phyloP scores from a whole-genome alignment of 2,888 invertebrate species.

The Pachymerium ferrugineum region DNA sequence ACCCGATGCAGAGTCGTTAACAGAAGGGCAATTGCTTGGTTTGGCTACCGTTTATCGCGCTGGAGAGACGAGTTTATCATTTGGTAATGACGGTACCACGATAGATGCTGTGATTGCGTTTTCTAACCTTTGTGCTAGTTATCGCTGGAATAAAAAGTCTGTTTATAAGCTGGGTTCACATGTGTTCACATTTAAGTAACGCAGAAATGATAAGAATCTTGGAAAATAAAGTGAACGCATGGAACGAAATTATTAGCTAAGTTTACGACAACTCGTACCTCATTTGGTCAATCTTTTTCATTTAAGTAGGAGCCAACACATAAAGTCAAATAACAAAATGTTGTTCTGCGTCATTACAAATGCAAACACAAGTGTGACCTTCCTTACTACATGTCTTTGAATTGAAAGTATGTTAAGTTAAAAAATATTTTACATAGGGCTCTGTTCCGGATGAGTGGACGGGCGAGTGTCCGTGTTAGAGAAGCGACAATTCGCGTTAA shows the following conservation, averaged over 20 bases:
- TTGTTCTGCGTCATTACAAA: too few species aligned
- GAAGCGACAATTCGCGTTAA: constrained; percentile 35
- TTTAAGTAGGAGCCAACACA: too few species aligned
- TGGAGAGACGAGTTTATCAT: constrained; percentile 35
- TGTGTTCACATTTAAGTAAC: not conserved
- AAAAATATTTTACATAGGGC: too few species aligned
- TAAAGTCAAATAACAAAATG: too few species aligned
- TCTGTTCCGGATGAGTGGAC: constrained; percentile 34
- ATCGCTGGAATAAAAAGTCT: constrained; percentile 36
- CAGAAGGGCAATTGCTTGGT: constrained; percentile 36
- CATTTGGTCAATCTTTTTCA: too few species aligned
- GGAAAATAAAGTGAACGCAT: not conserved
- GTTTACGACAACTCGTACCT: not conserved
- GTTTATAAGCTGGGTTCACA: not conserved
- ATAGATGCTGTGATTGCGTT: constrained; percentile 36
- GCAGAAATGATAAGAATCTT: too few species aligned
- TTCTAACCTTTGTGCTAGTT: constrained; percentile 33
- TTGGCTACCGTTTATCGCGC: constrained; percentile 36
- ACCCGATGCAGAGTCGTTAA: constrained; percentile 34
- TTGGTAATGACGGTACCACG: constrained; percentile 35
- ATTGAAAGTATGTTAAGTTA: not conserved
- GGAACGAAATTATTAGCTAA: too few species aligned
- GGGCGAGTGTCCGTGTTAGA: constrained; percentile 34
- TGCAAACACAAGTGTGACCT: too few species aligned
- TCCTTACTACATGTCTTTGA: not conserved